Evolutionary conservation across 1,140 invertebrate species (phyloP).

Genomic region (Drosophila pachea): DNA sequence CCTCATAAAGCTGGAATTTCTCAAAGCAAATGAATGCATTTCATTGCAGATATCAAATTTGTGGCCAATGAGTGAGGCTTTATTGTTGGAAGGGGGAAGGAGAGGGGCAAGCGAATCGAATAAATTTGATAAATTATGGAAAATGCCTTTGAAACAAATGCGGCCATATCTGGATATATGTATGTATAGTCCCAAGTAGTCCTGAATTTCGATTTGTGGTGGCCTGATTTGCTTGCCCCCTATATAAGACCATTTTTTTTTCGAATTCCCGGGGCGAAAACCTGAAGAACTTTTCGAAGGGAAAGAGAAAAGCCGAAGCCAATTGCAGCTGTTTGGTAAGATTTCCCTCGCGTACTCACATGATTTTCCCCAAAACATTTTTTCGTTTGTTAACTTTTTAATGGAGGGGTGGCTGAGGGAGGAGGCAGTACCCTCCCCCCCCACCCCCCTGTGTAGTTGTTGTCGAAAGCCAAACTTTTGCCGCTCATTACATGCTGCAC

Average conservation of each 20-base stretch:
- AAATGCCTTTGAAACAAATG: too few species aligned
- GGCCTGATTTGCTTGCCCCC: too few species aligned
- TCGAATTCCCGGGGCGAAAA: background rate
- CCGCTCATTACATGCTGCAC: conserved; percentile 61
- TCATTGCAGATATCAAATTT: background rate
- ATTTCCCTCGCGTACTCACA: conserved; percentile 22
- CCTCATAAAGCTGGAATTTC: conserved; percentile 22
- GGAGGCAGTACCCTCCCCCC: too few species aligned
- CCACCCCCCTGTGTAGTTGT: too few species aligned
- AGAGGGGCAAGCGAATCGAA: too few species aligned
- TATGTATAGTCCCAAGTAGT: too few species aligned
- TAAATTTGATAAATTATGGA: too few species aligned
- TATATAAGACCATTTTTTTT: too few species aligned
- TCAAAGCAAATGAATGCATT: conserved; percentile 19
- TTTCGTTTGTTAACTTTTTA: conserved; percentile 3
- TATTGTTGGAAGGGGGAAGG: background rate
- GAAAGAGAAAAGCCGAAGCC: conserved; percentile 5
- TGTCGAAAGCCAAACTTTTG: too few species aligned
- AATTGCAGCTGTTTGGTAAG: conserved; percentile 21
- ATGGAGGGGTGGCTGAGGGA: conserved; percentile 1
- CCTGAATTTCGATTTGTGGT: too few species aligned
- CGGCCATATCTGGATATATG: too few species aligned
- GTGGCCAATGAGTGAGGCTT: background rate
- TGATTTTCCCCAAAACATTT: conserved; percentile 5
- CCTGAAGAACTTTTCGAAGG: background rate